These are phyloP conservation scores for Catostomus latipinnis DNA, from an alignment of 2,797 vertebrate genomes.

Conservation along the genomic window DNA sequence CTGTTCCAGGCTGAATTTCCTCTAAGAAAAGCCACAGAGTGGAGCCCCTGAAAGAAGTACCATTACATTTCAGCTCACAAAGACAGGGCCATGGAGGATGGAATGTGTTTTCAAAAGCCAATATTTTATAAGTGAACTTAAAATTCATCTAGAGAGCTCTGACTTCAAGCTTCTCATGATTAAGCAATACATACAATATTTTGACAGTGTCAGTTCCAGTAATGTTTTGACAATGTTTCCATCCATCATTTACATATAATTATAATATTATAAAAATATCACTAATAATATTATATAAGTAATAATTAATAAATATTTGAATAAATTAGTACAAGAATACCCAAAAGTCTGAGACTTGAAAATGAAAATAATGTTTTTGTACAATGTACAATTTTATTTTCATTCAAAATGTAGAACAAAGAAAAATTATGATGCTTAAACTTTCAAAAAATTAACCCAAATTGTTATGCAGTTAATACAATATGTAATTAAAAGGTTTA, in stretches of 20 bases:
- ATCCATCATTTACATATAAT: not conserved
- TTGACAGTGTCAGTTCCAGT: not conserved
- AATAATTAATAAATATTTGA: not conserved
- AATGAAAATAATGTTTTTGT: too few relatives aligned
- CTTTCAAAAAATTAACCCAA: not conserved
- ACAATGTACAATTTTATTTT: not conserved
- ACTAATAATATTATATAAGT: not conserved
- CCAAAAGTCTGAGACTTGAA: not conserved
- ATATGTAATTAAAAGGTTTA: too few relatives aligned
- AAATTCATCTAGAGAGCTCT: not conserved
- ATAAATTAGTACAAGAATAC: not conserved
- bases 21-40: constrained; percentile 40
- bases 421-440: not conserved
- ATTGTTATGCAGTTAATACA: too few relatives aligned
- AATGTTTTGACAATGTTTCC: not conserved
- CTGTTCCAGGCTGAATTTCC: constrained; percentile 46
- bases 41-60: constrained; percentile 18
- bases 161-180: too few relatives aligned
- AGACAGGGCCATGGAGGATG: not conserved
- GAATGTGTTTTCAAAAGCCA: not conserved
- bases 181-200: not conserved
- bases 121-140: not conserved
- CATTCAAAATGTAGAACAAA: not conserved
- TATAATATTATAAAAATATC: not conserved
- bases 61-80: constrained; percentile 20